Percentiles rank a stretch among this genome's conserved stretches.
Conservation (phyloP, 2,888 invertebrate species). For the Diarsia brunnea region DNA sequence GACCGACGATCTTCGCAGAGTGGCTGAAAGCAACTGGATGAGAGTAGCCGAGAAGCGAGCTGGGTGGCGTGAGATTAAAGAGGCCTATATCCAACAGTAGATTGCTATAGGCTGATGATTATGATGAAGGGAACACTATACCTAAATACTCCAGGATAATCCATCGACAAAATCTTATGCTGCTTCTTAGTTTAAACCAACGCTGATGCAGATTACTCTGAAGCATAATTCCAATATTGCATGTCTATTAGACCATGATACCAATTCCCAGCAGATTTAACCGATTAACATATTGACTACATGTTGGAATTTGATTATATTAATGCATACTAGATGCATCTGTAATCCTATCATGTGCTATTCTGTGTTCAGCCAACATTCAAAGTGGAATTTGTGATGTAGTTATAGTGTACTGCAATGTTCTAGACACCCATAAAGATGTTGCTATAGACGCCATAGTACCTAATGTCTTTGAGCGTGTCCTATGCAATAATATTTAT, state of each 20-base stretch:
- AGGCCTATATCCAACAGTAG: no score
- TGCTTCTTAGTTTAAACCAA: no score
- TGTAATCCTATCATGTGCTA: conserved; percentile 28
- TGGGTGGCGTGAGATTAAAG: no score
- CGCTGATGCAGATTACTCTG: neutral
- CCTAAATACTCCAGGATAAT: neutral
- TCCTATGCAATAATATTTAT: no score
- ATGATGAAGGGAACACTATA: neutral
- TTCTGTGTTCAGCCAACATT: conserved; percentile 5
- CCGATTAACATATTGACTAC: conserved; percentile 51
- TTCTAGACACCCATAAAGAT: neutral
- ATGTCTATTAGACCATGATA: conserved; percentile 6
- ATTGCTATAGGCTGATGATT: no score
- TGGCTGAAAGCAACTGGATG: no score
- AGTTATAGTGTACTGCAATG: neutral
- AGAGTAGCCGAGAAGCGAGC: no score
- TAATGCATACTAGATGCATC: conserved; percentile 40
- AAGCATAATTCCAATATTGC: neutral
- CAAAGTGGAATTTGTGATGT: conserved; percentile 1
- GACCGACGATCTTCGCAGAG: no score
- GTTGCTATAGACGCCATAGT: neutral
- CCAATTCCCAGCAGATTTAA: conserved; percentile 19
- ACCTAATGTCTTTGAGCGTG: neutral
- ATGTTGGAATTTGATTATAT: conserved; percentile 27
- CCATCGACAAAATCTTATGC: neutral